Evolutionary conservation across 2,888 invertebrate genomes (phyloP).

Genomic region (Cheilosia vernalis): DNA sequence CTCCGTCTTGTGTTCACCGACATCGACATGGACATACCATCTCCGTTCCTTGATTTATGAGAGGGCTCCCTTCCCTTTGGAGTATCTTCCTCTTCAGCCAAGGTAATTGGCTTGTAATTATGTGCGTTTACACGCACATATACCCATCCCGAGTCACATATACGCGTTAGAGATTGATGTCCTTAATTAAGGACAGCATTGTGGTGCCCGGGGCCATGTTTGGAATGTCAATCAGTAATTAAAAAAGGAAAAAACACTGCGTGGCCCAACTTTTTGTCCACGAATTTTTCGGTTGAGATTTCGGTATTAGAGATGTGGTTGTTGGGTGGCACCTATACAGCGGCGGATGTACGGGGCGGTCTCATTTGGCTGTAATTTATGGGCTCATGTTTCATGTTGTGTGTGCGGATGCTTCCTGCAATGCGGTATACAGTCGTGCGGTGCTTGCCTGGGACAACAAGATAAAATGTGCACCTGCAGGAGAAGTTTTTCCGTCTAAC

Average conservation of each 20-base stretch:
- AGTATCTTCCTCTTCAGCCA: conserved; percentile 21
- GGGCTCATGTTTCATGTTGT: conserved; percentile 71
- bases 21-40: conserved; percentile 35
- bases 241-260: conserved; percentile 22
- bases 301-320: conserved; percentile 23
- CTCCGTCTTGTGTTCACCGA: conserved; percentile 1
- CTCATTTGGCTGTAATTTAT: conserved; percentile 72
- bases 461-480: conserved; percentile 73
- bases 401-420: conserved; percentile 62
- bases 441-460: conserved; percentile 57
- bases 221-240: conserved; percentile 71
- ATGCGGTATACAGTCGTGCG: conserved; percentile 56
- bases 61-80: conserved; percentile 37
- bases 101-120: conserved; percentile 74
- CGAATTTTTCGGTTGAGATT: conserved; percentile 50
- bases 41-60: conserved; percentile 66
- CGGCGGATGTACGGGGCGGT: conserved; percentile 24
- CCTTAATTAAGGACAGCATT: conserved; percentile 68
- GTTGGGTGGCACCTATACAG: background rate
- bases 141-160: conserved; percentile 57
- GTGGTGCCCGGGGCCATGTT: conserved; percentile 40
- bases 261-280: conserved; percentile 9
- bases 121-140: conserved; percentile 69
- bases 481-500: background rate
- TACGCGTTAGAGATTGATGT: conserved; percentile 63